Conservation (phyloP, 2,113 vertebrate species). For the Alethe castanea region DNA sequence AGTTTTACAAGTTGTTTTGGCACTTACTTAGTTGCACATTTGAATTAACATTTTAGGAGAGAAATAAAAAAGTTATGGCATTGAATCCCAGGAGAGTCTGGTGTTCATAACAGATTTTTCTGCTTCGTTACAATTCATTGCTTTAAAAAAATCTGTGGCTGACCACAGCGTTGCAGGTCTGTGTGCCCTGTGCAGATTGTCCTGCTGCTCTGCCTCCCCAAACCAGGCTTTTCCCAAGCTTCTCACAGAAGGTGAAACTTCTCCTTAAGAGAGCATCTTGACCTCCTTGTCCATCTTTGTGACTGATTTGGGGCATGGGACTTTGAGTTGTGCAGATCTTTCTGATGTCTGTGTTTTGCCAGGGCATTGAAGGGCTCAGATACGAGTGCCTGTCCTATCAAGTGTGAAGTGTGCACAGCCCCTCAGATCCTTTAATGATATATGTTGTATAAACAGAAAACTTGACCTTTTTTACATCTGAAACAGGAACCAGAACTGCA, state of each 20-base stretch:
- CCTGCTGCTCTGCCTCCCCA: background rate
- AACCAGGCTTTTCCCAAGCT: background rate
- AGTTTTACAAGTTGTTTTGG: slow-evolving; percentile 58
- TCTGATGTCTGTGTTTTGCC: background rate
- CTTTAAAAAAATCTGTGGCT: background rate
- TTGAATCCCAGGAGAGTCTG: background rate
- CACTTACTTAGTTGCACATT: background rate
- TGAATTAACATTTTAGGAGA: slow-evolving; percentile 28
- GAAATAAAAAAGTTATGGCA: background rate
- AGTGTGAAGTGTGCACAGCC: background rate
- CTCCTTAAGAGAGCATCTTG: background rate
- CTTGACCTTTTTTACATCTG: background rate
- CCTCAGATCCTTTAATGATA: background rate
- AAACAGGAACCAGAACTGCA: background rate
- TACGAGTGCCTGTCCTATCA: rapidly evolving
- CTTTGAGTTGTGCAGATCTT: background rate
- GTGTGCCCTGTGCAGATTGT: rapidly evolving
- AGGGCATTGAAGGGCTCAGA: background rate
- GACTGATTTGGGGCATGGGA: background rate
- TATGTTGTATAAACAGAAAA: background rate
- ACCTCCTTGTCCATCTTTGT: background rate
- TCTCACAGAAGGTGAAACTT: background rate
- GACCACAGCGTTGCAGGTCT: background rate
- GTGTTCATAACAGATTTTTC: background rate
- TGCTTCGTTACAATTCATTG: background rate